A percentile compares a stretch with the other conserved stretches of the same genome.
Evolutionary conservation across 2,113 vertebrate genomes (phyloP).

Genomic region (Scolopax mira): DNA sequence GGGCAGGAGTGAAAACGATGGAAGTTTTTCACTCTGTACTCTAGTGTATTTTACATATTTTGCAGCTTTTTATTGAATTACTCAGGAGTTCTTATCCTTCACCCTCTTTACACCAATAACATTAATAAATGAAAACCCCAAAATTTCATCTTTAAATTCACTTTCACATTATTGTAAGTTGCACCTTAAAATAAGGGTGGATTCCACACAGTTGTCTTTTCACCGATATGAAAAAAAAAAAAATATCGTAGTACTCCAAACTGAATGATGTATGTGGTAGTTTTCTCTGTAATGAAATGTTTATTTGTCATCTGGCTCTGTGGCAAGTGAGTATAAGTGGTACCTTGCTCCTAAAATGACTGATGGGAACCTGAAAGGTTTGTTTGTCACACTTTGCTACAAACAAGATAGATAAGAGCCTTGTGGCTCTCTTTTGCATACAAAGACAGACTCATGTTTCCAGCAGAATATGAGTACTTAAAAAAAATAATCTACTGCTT

Average conservation of each 20-base stretch:
- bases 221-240: constrained; percentile 26
- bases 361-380: background rate
- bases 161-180: background rate
- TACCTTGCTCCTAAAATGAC: constrained; percentile 4
- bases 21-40: rapidly evolving
- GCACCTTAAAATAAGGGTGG: background rate
- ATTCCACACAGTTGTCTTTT: background rate
- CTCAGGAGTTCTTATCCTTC: background rate
- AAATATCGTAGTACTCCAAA: background rate
- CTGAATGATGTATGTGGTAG: background rate
- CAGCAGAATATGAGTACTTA: background rate
- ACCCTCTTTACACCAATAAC: background rate
- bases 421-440: constrained; percentile 22
- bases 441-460: constrained; percentile 8
- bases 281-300: constrained; percentile 39
- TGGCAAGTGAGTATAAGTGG: background rate
- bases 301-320: constrained; percentile 3
- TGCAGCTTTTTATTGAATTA: background rate
- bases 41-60: background rate
- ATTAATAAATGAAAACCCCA: background rate
- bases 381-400: background rate
- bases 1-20: background rate
- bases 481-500: background rate
- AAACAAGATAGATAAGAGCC: background rate
- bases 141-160: background rate